Conservation (phyloP, 1,140 invertebrate genomes). For the Euglossa dilemma region DNA sequence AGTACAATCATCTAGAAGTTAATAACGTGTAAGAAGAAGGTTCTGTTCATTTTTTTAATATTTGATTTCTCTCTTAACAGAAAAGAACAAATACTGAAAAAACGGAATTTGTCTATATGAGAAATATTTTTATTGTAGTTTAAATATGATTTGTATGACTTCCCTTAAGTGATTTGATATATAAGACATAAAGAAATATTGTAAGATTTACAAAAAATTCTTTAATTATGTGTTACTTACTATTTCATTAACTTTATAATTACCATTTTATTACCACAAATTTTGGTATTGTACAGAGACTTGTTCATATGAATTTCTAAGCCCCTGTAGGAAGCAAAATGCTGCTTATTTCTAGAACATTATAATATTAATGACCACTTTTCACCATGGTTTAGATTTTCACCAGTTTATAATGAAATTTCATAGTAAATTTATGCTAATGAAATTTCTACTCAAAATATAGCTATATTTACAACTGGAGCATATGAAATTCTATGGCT, state of each 20-base stretch:
- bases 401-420: slow-evolving; percentile 43
- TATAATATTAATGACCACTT: slow-evolving; percentile 57
- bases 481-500: slow-evolving; percentile 41
- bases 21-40: slow-evolving; percentile 66
- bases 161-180: slow-evolving; percentile 6
- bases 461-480: slow-evolving; percentile 50
- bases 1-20: slow-evolving; percentile 75
- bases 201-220: slow-evolving; percentile 18
- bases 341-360: slow-evolving; percentile 62
- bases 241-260: slow-evolving; percentile 39
- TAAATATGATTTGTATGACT: slow-evolving; percentile 34
- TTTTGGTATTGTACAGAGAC: slow-evolving; percentile 54
- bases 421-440: slow-evolving; percentile 56
- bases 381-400: slow-evolving; percentile 46
- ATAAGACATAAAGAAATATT: slow-evolving; percentile 18
- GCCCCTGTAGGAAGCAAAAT: slow-evolving; percentile 56
- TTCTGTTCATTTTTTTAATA: slow-evolving; percentile 30
- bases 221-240: slow-evolving; percentile 40
- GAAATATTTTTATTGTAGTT: slow-evolving; percentile 23
- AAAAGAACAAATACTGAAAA: slow-evolving; percentile 3
- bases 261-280: slow-evolving; percentile 23
- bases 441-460: slow-evolving; percentile 54
- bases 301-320: slow-evolving; percentile 59
- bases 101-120: slow-evolving; percentile 7
- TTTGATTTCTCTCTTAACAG: slow-evolving; percentile 54